Evolutionary conservation across 2,888 invertebrate genomes (phyloP), one percentile per base, ranked within the genome.

Genomic region (Drosophila neonasuta): DNA sequence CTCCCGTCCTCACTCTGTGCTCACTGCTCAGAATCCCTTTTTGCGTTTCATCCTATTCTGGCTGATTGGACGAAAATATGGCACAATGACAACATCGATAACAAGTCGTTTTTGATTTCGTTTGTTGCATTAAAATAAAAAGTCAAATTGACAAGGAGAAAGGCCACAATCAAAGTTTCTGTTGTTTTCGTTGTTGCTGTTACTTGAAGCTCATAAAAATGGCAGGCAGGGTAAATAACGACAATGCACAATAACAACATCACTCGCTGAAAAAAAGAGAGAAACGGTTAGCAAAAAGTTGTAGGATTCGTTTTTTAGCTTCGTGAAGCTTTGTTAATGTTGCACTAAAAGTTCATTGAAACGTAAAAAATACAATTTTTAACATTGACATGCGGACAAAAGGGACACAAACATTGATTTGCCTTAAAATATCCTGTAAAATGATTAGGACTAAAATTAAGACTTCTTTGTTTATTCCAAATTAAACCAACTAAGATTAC

Each of bases 91-190:
- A 84, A 81, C 78, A 85, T 66, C 76, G 85, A 85, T 80, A 81
- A 76, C 82, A 82, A 85, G 82, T 84, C 84, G 82, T 76, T 78
- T 77, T 77, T 81, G 84, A 72, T 81, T 81, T 79, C 64, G 72
- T 72, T 79, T 57, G 70, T 66, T 68, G 77, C 77, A 81, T 79
- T 77, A 68, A 76, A 76, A 78, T 73, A 81, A 69, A 81, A 81
- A 78, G 64, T 80, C 56, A 77, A 80, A 78, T 71, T 68, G 68
- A 66, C 79, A 68, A 70, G 68, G 58, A 71, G 74, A 77, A 84
- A 73, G 82, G 66, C 64, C 73, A 71, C 80, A 82, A 78, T 84
- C 78, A 76, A 70, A 63, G 59, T 68, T 73, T 32, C 42, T 69
- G 34, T 68, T 62, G 58, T 57, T 73, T 9, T 32, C 10, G 55